A percentile compares a stretch with the other conserved stretches of the same genome.
phyloP scores from a whole-genome alignment of 2,888 invertebrate genomes.

The Plemyria rubiginata region DNA sequence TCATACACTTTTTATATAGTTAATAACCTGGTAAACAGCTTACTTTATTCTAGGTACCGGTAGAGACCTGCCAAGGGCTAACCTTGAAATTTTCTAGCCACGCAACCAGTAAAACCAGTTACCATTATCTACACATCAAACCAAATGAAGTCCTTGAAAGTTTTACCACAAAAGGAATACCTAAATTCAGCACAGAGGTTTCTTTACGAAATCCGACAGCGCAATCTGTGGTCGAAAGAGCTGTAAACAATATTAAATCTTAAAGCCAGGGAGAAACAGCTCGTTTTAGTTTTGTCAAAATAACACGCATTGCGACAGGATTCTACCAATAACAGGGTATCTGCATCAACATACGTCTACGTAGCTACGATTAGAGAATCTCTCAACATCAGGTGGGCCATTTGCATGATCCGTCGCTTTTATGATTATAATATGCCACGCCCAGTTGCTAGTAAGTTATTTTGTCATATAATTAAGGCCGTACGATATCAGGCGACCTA shows the following conservation, averaged over 20 bases:
- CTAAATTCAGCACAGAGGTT: neutral
- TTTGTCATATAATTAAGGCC: constrained; percentile 1
- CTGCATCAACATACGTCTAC: no score
- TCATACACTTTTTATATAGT: no score
- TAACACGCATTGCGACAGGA: neutral
- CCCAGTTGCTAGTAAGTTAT: neutral
- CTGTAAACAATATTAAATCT: neutral
- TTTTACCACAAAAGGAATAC: constrained; percentile 4
- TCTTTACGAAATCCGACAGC: neutral
- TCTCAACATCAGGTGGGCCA: no score
- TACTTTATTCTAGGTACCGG: neutral
- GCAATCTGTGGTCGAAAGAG: neutral
- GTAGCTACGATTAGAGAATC: no score
- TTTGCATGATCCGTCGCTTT: no score
- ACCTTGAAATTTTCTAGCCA: constrained; percentile 21
- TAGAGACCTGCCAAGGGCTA: constrained; percentile 6
- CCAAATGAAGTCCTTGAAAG: constrained; percentile 26
- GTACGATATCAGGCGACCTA: constrained; percentile 15
- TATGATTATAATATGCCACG: neutral
- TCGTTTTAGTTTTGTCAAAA: neutral
- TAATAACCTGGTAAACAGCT: no score
- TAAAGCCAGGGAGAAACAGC: neutral
- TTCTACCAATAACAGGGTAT: neutral
- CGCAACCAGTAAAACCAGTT: constrained; percentile 18
- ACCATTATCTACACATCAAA: constrained; percentile 24